Percentiles rank a stretch among this genome's conserved stretches.
Evolutionary conservation across 2,888 invertebrate genomes (phyloP).

Genomic region (Acronicta leporina): DNA sequence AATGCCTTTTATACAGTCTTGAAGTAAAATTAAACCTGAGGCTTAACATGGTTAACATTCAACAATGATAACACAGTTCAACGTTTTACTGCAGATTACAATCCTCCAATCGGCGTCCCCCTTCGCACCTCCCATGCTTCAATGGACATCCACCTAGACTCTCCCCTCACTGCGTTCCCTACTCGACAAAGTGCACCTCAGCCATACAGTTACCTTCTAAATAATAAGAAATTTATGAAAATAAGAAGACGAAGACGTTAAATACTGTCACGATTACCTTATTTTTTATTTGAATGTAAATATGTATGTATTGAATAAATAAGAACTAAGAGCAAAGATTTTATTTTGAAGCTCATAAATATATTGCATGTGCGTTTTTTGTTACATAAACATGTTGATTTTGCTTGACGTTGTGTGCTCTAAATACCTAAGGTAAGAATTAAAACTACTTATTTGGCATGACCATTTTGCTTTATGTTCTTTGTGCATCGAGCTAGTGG

Average conservation of each 20-base stretch:
- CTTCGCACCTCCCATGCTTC: slow-evolving; percentile 78
- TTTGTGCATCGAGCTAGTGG: slow-evolving; percentile 39
- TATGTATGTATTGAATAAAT: slow-evolving; percentile 68
- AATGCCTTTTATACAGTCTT: too few relatives aligned
- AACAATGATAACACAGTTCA: slow-evolving; percentile 12
- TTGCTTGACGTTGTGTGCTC: slow-evolving; percentile 69
- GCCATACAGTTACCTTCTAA: slow-evolving; percentile 70
- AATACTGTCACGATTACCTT: slow-evolving; percentile 32
- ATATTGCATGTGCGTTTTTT: slow-evolving; percentile 71
- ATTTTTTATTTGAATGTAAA: slow-evolving; percentile 47
- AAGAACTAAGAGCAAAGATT: slow-evolving; percentile 81
- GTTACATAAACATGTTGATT: slow-evolving; percentile 40
- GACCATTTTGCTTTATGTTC: slow-evolving; percentile 45
- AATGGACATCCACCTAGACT: slow-evolving; percentile 73
- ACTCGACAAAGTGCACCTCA: slow-evolving; percentile 43
- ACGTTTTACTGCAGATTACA: slow-evolving; percentile 67
- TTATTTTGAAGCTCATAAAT: slow-evolving; percentile 48
- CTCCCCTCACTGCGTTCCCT: slow-evolving; percentile 48
- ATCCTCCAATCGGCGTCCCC: slow-evolving; percentile 63
- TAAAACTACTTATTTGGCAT: slow-evolving; percentile 49
- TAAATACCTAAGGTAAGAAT: slow-evolving; percentile 58
- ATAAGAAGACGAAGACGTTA: slow-evolving; percentile 60
- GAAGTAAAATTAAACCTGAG: slow-evolving; percentile 4
- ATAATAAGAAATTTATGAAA: slow-evolving; percentile 62
- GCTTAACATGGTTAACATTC: slow-evolving; percentile 3